Evolutionary conservation across 92 coral and sea anemone genomes (phyloP), one percentile per base, ranked within the genome.

Genomic region (Desmophyllum pertusum): DNA sequence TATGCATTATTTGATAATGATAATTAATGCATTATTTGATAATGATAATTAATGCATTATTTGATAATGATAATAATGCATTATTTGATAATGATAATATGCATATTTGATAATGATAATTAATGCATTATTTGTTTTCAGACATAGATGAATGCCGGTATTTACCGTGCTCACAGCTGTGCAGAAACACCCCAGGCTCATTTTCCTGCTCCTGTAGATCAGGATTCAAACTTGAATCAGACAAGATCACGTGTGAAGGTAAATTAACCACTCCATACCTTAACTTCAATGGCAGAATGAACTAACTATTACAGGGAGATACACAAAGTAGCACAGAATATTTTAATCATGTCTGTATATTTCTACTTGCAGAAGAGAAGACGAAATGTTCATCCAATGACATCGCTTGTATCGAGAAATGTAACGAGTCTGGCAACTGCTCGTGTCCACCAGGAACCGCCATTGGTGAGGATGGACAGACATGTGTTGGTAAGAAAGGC

Each of bases 121-220:
- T 10, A 52, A 36, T 71, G 51, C 64, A 5, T 81, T 84, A 6
- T 81, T 25, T 64, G 39, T 48, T 84, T 51, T 57, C 83, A 96
- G 99, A 96, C 72, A 89, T 94, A 9, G 90, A 96, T 76, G 99
- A 96, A 52, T 96, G 99, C 80, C 86, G 81, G 76, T 76, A 87
- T 75, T 86, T 89, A 33, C 97, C 99, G 37, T 96, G 99, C 52
- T 91, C 90, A 37, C 99, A 96, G 78, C 88, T 90, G 77, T 96
- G 99, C 74, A 94, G 87, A 83, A 96, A 96, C 82, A 90, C 98
- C 6, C 91, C 95, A 11, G 99, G 99, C 15, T 94, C 99, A n/a
- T 96, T 85, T 81, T 89, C 90, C 83, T 96, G 99, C 70, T 80
- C 98, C 5, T 96, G 99, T 85, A 82, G 79, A 43, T 78, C 90